Conservation (phyloP, 2,113 vertebrate genomes). For the Phainopepla nitens region DNA sequence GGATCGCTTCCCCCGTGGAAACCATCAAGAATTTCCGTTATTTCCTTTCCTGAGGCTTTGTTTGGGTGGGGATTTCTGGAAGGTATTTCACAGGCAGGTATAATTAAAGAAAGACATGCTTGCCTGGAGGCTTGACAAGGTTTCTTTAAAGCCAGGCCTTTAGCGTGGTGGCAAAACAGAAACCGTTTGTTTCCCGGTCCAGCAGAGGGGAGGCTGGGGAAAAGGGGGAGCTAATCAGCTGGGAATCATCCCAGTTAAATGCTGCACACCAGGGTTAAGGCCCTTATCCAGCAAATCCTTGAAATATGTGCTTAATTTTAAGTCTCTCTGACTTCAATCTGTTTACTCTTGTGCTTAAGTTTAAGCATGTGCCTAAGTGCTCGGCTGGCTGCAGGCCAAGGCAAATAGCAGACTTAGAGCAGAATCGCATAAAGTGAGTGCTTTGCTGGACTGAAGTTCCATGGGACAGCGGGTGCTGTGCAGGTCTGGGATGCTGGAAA, state of each 20-base stretch:
- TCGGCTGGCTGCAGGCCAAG: constrained; percentile 35
- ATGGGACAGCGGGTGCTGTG: accelerated
- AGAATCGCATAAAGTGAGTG: not conserved
- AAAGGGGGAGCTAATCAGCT: constrained; percentile 10
- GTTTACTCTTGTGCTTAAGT: constrained; percentile 59
- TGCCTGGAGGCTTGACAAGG: not conserved
- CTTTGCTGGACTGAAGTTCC: not conserved
- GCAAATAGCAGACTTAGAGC: not conserved
- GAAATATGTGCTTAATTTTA: constrained; percentile 59
- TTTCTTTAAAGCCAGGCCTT: constrained; percentile 17
- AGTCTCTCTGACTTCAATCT: constrained; percentile 45
- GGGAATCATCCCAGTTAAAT: constrained; percentile 24
- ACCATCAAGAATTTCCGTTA: constrained; percentile 56
- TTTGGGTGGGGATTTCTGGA: constrained; percentile 64
- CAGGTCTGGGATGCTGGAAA: not conserved
- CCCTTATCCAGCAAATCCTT: constrained; percentile 51
- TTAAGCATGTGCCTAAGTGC: constrained; percentile 59
- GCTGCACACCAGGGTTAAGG: not conserved
- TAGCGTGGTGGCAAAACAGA: not conserved
- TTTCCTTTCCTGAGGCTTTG: constrained; percentile 63
- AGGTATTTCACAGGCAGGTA: constrained; percentile 61
- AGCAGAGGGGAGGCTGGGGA: not conserved
- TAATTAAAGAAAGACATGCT: constrained; percentile 49
- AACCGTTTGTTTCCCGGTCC: not conserved
- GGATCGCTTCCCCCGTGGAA: constrained; percentile 28